Evolutionary conservation across 2,113 vertebrate species (phyloP).

Genomic region (Seriola aureovittata): DNA sequence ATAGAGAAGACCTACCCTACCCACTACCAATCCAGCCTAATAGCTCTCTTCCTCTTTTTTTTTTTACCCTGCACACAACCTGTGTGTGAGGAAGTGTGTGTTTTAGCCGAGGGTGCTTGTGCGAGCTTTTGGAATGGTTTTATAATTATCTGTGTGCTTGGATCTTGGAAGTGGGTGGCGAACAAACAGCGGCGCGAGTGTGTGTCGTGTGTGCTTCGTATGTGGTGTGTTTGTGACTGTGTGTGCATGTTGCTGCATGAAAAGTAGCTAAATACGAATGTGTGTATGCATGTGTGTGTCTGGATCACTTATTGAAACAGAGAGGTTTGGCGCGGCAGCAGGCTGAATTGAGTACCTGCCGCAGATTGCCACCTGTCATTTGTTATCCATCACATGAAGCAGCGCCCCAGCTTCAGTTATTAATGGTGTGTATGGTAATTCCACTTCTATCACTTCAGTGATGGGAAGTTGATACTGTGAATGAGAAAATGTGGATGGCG

Average conservation of each 20-base stretch:
- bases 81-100: slow-evolving; percentile 23
- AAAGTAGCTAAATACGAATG: neutral
- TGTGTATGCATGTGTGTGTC: neutral
- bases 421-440: slow-evolving; percentile 77
- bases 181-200: neutral
- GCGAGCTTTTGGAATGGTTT: neutral
- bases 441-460: slow-evolving; percentile 68
- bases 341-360: slow-evolving; percentile 58
- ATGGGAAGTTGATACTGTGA: slow-evolving; percentile 68
- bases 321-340: slow-evolving; percentile 9
- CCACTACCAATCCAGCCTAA: slow-evolving; percentile 76
- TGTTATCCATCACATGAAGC: slow-evolving; percentile 69
- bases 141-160: neutral
- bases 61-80: slow-evolving; percentile 12
- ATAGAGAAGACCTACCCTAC: slow-evolving; percentile 69
- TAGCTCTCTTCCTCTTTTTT: slow-evolving; percentile 58
- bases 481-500: slow-evolving; percentile 66
- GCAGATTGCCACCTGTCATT: slow-evolving; percentile 64
- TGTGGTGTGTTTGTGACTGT: neutral
- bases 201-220: neutral
- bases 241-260: neutral
- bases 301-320: slow-evolving; percentile 17
- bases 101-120: neutral
- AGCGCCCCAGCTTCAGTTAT: slow-evolving; percentile 69
- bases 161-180: neutral